phyloP scores from a whole-genome alignment of 1,140 invertebrate species.

The Cyphomyrmex costatus region DNA sequence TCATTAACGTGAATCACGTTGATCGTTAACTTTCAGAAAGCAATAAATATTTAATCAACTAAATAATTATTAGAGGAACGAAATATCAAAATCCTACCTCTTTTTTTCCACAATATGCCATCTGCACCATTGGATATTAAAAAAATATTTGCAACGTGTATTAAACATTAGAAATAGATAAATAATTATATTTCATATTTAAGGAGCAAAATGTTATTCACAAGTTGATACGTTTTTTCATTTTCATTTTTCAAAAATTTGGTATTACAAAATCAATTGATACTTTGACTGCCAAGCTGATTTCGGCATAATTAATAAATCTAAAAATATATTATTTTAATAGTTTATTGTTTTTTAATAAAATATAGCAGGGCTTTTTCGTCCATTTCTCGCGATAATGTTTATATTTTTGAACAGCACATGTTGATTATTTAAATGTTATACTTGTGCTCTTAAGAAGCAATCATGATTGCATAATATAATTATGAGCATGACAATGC shows the following conservation, averaged over 20 bases:
- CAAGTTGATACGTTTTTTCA: background rate
- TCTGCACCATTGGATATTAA: background rate
- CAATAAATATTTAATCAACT: background rate
- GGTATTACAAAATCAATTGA: background rate
- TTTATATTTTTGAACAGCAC: too few species aligned
- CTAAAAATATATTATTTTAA: too few species aligned
- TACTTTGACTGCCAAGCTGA: too few species aligned
- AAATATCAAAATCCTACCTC: background rate
- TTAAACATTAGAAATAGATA: background rate
- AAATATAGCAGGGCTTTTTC: too few species aligned
- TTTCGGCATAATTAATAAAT: too few species aligned
- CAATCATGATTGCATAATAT: too few species aligned
- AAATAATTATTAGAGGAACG: background rate
- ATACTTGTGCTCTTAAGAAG: too few species aligned
- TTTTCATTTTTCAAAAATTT: slow-evolving; percentile 22
- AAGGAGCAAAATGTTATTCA: background rate
- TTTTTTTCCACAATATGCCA: background rate
- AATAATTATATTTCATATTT: background rate
- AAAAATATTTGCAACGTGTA: background rate
- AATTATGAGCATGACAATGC: too few species aligned
- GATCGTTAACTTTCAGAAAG: background rate
- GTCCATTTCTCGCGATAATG: too few species aligned
- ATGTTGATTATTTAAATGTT: too few species aligned
- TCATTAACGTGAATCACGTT: background rate
- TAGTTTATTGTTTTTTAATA: too few species aligned